A percentile compares a stretch with the other conserved stretches of the same genome.
These are phyloP conservation scores for Panulirus ornatus DNA, from an alignment of 1,140 invertebrate species.

Conservation along the genomic window DNA sequence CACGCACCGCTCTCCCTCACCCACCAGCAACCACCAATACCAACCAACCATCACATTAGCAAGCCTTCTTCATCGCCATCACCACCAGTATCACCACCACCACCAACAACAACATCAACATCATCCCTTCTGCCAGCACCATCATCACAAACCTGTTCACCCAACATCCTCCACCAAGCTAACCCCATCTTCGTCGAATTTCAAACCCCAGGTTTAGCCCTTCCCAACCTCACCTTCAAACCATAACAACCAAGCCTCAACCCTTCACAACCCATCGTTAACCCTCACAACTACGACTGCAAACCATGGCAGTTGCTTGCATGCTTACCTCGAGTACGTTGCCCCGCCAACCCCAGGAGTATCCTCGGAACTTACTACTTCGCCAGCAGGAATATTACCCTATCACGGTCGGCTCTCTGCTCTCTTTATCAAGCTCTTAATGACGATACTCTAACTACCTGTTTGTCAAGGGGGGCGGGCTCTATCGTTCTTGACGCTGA, in stretches of 20 bases:
- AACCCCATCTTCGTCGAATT: not conserved
- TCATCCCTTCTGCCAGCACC: not conserved
- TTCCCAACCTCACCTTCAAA: not conserved
- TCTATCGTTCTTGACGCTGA: constrained; percentile 10
- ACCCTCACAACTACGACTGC: no score
- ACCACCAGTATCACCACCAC: not conserved
- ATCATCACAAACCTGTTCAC: not conserved
- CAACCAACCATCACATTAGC: not conserved
- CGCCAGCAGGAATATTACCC: constrained; percentile 6
- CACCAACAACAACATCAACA: not conserved
- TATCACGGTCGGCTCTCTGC: not conserved
- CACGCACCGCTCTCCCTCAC: not conserved
- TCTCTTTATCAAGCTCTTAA: constrained; percentile 14
- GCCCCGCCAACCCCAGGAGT: not conserved
- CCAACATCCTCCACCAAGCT: not conserved
- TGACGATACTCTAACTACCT: constrained; percentile 35
- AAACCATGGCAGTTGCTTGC: no score
- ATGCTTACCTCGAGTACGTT: constrained; percentile 3
- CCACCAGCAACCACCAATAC: not conserved
- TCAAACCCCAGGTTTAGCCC: not conserved
- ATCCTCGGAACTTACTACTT: not conserved
- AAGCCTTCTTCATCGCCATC: not conserved
- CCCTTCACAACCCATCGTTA: not conserved
- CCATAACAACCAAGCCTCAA: not conserved
- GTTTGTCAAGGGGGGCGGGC: constrained; percentile 17